These are phyloP conservation scores for Stomorhina lunata DNA, from an alignment of 2,888 invertebrate species.

Conservation along the genomic window DNA sequence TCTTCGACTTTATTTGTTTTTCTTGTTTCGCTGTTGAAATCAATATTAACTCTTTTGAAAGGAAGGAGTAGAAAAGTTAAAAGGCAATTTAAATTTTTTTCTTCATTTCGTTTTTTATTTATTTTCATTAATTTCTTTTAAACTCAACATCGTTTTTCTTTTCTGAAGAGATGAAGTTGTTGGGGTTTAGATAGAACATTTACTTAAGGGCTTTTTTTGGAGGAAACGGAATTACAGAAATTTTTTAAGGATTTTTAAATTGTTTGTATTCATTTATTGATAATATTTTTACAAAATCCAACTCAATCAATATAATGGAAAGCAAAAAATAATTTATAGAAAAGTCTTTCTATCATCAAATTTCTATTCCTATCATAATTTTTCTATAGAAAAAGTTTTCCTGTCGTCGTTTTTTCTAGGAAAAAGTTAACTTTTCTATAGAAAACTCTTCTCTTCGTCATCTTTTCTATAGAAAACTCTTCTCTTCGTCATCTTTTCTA, in stretches of 20 bases:
- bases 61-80: conserved; percentile 50
- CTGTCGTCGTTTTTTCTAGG: too few species aligned
- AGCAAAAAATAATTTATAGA: too few species aligned
- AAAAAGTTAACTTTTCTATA: too few species aligned
- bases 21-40: conserved; percentile 47
- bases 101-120: conserved; percentile 6
- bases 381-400: too few species aligned
- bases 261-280: not conserved
- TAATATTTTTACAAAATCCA: not conserved
- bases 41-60: conserved; percentile 66
- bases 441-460: too few species aligned
- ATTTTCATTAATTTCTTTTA: conserved; percentile 20
- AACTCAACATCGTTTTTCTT: not conserved
- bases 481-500: too few species aligned
- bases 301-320: not conserved
- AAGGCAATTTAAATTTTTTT: conserved; percentile 52
- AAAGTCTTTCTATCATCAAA: too few species aligned
- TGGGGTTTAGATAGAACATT: not conserved
- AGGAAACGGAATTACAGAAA: not conserved
- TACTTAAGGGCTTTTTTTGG: conserved; percentile 2
- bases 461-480: too few species aligned
- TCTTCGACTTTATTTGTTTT: conserved; percentile 36
- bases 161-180: not conserved
- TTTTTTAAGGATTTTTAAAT: not conserved
- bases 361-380: too few species aligned